Base-by-base conservation (phyloP, 2,113 vertebrate species). In the Nanorana parkeri region DNA sequence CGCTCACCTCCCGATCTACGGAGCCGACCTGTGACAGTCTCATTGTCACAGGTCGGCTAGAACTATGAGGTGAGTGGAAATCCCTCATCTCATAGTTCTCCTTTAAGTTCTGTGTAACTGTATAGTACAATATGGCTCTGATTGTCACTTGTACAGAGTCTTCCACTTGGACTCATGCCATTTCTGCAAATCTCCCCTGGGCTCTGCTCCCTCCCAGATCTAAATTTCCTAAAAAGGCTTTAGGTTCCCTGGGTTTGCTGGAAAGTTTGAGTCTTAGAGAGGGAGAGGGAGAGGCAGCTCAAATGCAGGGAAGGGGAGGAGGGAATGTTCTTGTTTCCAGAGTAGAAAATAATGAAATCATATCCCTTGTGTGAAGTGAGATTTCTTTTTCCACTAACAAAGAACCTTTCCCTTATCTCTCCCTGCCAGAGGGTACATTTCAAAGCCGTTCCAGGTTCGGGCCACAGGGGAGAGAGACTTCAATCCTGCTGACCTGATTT, bases 161-260 rank as follows among this genome's bases (percentile, higher is more conserved):
- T 0, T 55, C 41, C 64, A 28, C 63, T 26, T 67, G 36, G 76
- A 26, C 36, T 28, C 54, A 41, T 65, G 77, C 51, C 64, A 13
- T 52, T 23, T 52, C n/a, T 26, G 13, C 20, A 26, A 36, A 16
- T n/a, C 77, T 75, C 19, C 63, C 47, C 65, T 78, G 76, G 76
- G 76, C 63, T 66, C 32, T 7, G 23, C 60, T 68, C 78, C 29
- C 65, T 41, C 68, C 29, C 80, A 74, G 60, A 41, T 75, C 52
- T 23, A 81, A 65, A 81, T 74, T 21, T 74, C 80, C 80, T 66
- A 81, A 81, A 74, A 81, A 81, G 80, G 80, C 69, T 36, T 8
- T 64, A 6, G 61, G 79, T 58, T 73, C 32, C 20, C 23, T 56
- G 69, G 63, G 63, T 66, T 74, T 66, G 58, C 56, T 81, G 80